These are phyloP conservation scores for Bos taurus DNA, from an alignment of 2,113 vertebrate species.

Conservation along the genomic window ARS-UCD2.0 NC_037340.1:68106001-68106500, in stretches of 20 bases:
- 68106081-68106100: slow-evolving; percentile 78
- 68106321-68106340: background rate
- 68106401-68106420: background rate
- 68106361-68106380: background rate
- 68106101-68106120: slow-evolving; percentile 87
- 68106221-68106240: slow-evolving; percentile 77
- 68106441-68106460: background rate
- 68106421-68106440: background rate
- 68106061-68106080: slow-evolving; percentile 75
- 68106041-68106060: slow-evolving; percentile 74
- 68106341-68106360: background rate
- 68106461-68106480: slow-evolving; percentile 19
- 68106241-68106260: slow-evolving; percentile 74
- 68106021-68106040: slow-evolving; percentile 67
- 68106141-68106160: slow-evolving; percentile 82
- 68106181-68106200: slow-evolving; percentile 72
- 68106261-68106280: slow-evolving; percentile 87
- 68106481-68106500: background rate
- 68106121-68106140: slow-evolving; percentile 86
- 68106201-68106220: slow-evolving; percentile 84
- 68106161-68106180: slow-evolving; percentile 78
- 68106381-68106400: background rate
- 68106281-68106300: slow-evolving; percentile 80
- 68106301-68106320: slow-evolving; percentile 68
- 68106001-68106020: slow-evolving; percentile 73